Conservation (phyloP, 1,140 invertebrate genomes). For the Delia radicum region DNA sequence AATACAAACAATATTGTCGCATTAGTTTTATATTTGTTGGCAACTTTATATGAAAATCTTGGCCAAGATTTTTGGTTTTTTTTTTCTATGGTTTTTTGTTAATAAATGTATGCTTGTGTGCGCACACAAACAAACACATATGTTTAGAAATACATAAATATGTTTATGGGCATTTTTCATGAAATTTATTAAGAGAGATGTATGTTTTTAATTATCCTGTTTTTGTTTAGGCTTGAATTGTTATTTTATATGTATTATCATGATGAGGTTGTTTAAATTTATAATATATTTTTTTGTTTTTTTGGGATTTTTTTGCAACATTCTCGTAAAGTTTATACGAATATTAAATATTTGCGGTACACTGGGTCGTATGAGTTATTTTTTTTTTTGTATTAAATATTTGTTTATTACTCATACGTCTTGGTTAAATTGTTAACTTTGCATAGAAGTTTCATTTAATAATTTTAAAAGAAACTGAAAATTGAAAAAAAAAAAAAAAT, state of each 20-base stretch:
- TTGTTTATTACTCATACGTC: too few relatives aligned
- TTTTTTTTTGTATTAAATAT: neutral
- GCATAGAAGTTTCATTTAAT: too few relatives aligned
- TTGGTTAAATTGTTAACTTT: too few relatives aligned
- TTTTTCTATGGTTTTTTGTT: neutral
- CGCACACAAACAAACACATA: neutral
- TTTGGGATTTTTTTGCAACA: neutral
- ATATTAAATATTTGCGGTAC: neutral
- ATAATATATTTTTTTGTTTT: neutral
- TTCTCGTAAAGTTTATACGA: neutral
- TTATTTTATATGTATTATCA: neutral
- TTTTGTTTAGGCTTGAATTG: neutral
- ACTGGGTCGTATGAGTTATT: neutral
- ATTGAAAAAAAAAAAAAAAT: too few relatives aligned
- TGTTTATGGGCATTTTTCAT: neutral
- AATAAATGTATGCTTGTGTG: neutral
- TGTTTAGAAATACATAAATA: neutral
- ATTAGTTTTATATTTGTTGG: slow-evolving; percentile 17
- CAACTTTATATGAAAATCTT: neutral
- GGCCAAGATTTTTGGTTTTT: slow-evolving; percentile 4
- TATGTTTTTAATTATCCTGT: neutral
- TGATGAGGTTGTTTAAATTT: neutral
- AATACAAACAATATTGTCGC: slow-evolving; percentile 23
- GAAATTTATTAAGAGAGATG: neutral
- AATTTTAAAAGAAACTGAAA: too few relatives aligned